Evolutionary conservation across 1,140 invertebrate genomes (phyloP), one percentile per base, ranked within the genome.

Genomic region (Aradophagus sp.): DNA sequence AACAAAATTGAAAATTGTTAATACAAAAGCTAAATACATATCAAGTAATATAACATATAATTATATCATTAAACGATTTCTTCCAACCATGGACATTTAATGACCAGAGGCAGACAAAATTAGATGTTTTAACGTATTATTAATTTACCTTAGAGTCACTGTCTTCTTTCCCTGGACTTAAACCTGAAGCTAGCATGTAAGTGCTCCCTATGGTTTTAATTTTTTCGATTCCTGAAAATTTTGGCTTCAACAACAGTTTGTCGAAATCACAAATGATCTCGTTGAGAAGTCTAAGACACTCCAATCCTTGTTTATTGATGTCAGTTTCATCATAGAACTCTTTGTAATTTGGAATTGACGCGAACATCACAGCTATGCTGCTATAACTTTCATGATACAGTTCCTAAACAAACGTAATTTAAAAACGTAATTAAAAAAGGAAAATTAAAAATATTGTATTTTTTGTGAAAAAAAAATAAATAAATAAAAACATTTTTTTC

Each of bases 201-300:
- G 97, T 99, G 80, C 95, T 97, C 8, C 97, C 97, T 56, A 99
- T 99, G 0, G 97, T 99, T 84, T 99, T 99, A 36, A 99, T 99
- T 84, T 99, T 99, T 84, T 99, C 97, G 62, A 99, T 96, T 62
- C 93, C 92, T 69, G 93, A 96, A 84, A 96, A 99, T 77, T 97
- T 97, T 0, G 95, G 95, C 78, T 97, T 97, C 5, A 95, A 82
- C n/a, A 98, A 81, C 8, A 98, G 82, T 90, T 98, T 96, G 83
- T 99, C 97, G 86, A 99, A 99, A 82, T 99, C 97, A 74, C 96
- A 98, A 53, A 99, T 98, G 59, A 99, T 99, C 87, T 99, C 97
- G 81, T 99, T 99, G 0, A 99, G 87, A 10, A 99, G 87, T 50
- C 97, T 84, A 32, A 99, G 83, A 82, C 97, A 99, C 81, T 99